phyloP scores from a whole-genome alignment of 2,797 vertebrate species.

The Dermochelys coriacea region DNA sequence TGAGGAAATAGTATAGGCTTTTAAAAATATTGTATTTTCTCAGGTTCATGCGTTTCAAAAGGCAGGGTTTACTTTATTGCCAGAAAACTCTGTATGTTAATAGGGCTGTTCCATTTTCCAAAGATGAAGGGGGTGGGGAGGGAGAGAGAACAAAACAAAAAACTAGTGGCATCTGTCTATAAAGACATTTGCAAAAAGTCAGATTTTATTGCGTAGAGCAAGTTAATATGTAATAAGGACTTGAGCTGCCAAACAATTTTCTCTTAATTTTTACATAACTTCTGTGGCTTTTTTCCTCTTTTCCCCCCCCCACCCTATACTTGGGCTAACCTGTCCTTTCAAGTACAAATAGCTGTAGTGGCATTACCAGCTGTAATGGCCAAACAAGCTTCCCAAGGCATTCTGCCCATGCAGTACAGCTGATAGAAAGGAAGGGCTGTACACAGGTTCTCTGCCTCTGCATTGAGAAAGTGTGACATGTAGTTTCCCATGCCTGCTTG shows the following conservation, averaged over 20 bases:
- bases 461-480: neutral
- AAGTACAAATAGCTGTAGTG: accelerated
- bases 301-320: neutral
- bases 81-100: neutral
- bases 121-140: neutral
- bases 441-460: neutral
- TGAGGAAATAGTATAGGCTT: neutral
- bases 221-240: neutral
- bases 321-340: neutral
- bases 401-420: no score
- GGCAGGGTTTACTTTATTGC: no score
- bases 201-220: accelerated
- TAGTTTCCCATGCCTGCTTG: neutral
- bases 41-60: neutral
- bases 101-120: no score
- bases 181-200: neutral
- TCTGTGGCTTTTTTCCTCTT: neutral
- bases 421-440: no score
- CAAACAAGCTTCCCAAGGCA: neutral
- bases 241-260: neutral
- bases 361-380: accelerated
- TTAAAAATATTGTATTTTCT: neutral
- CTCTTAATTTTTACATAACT: neutral
- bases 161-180: no score
- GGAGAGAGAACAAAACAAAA: neutral